These are phyloP conservation scores for Dolichallabes microphthalmus DNA, from an alignment of 2,113 vertebrate species.

Conservation along the genomic window DNA sequence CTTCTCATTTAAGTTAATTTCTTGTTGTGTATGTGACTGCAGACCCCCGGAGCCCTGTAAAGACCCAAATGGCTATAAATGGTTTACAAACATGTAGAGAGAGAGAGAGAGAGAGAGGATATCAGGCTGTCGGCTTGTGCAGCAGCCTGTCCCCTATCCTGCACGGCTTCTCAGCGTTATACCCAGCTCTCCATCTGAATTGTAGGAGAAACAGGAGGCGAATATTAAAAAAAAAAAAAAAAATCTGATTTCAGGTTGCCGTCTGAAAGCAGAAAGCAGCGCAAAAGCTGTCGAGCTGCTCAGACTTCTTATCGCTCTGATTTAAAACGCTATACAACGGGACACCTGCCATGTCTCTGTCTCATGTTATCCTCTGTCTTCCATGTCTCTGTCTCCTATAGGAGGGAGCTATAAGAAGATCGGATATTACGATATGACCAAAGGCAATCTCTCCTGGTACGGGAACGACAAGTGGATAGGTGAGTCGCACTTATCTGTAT, in stretches of 20 bases:
- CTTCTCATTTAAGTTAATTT: slow-evolving; percentile 56
- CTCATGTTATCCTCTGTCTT: slow-evolving; percentile 1
- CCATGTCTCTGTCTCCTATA: slow-evolving; percentile 51
- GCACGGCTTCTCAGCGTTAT: slow-evolving; percentile 8
- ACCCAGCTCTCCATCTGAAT: slow-evolving; percentile 24
- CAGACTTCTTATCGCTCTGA: slow-evolving; percentile 14
- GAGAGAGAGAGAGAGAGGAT: not conserved
- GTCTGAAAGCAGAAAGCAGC: slow-evolving; percentile 14
- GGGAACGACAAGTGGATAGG: slow-evolving; percentile 91
- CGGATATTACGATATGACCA: slow-evolving; percentile 92
- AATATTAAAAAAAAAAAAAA: not conserved
- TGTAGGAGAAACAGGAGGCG: slow-evolving; percentile 1
- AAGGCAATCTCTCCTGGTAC: slow-evolving; percentile 91
- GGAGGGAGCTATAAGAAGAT: slow-evolving; percentile 94
- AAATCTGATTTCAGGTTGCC: not conserved
- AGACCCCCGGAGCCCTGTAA: slow-evolving; percentile 40
- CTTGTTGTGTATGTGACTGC: slow-evolving; percentile 43
- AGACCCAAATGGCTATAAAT: slow-evolving; percentile 21
- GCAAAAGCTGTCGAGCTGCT: slow-evolving; percentile 25
- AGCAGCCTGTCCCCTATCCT: not conserved
- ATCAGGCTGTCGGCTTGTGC: not conserved
- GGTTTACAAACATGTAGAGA: not conserved
- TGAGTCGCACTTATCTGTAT: slow-evolving; percentile 62
- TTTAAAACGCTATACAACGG: slow-evolving; percentile 8
- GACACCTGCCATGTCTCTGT: not conserved